Conservation (phyloP, 2,113 vertebrate genomes). For the Etheostoma cragini region DNA sequence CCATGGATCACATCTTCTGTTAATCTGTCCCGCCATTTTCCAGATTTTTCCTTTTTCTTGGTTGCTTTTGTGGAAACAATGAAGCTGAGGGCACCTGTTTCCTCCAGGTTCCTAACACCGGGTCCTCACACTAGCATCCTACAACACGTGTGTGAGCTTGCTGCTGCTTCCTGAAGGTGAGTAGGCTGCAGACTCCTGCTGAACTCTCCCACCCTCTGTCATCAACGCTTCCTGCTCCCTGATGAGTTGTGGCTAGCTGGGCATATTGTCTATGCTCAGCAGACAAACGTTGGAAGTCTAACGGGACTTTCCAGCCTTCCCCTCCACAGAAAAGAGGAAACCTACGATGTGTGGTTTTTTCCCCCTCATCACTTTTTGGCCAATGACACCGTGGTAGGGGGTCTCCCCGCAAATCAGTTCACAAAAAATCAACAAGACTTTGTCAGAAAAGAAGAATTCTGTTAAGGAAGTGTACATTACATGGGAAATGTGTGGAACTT, state of each 20-base stretch:
- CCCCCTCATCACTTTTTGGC: not conserved
- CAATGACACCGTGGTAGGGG: not conserved
- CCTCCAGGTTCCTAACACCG: conserved; percentile 53
- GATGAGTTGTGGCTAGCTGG: conserved; percentile 60
- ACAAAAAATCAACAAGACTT: not conserved
- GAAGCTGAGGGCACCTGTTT: conserved; percentile 79
- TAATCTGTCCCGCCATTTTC: conserved; percentile 26
- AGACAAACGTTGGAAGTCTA: conserved; percentile 69
- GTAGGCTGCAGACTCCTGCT: conserved; percentile 50
- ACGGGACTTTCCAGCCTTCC: conserved; percentile 73
- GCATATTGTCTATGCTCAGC: conserved; percentile 50
- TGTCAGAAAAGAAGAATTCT: not conserved
- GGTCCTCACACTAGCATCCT: conserved; percentile 22
- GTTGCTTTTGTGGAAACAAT: conserved; percentile 74
- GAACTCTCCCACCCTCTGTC: conserved; percentile 76
- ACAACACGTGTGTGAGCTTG: conserved; percentile 33
- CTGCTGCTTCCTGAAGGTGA: conserved; percentile 60
- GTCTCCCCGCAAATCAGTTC: not conserved
- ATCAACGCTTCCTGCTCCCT: conserved; percentile 65
- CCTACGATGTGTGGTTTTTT: not conserved
- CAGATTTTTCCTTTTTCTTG: conserved; percentile 30
- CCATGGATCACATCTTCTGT: conserved; percentile 64
- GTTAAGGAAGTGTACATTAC: conserved; percentile 6
- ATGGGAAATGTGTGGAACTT: not conserved
- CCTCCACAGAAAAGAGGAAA: not conserved